Conservation (phyloP, 2,113 vertebrate genomes). For the Macheiramphus alcinus region DNA sequence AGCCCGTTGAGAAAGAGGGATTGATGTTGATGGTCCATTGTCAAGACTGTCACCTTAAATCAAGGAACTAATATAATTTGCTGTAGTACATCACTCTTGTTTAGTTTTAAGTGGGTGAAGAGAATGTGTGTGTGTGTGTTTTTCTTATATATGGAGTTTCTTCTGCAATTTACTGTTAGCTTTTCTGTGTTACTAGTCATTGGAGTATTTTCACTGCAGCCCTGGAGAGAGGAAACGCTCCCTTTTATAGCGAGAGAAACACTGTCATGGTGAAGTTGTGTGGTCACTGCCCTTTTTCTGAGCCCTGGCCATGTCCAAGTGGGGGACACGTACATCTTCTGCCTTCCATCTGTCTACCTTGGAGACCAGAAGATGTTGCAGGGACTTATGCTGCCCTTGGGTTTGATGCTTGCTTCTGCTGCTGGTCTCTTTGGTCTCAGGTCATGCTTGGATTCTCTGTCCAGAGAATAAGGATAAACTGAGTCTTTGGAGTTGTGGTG, state of each 20-base stretch:
- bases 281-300: not conserved
- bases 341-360: not conserved
- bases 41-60: not conserved
- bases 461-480: not conserved
- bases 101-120: not conserved
- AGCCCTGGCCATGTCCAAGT: not conserved
- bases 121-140: not conserved
- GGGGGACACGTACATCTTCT: not conserved
- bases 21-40: not conserved
- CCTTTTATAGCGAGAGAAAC: not conserved
- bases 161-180: not conserved
- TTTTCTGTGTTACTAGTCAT: not conserved
- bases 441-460: fast-evolving
- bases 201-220: not conserved
- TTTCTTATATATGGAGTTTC: not conserved
- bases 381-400: not conserved
- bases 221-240: not conserved
- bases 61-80: not conserved
- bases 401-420: not conserved
- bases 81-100: not conserved
- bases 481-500: not conserved
- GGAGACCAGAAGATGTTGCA: not conserved
- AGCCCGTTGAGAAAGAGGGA: not conserved
- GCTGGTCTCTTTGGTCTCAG: not conserved
- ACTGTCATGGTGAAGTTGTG: not conserved